These are phyloP conservation scores for Drosophila bocki DNA, from an alignment of 1,140 invertebrate genomes.

Conservation along the genomic window DNA sequence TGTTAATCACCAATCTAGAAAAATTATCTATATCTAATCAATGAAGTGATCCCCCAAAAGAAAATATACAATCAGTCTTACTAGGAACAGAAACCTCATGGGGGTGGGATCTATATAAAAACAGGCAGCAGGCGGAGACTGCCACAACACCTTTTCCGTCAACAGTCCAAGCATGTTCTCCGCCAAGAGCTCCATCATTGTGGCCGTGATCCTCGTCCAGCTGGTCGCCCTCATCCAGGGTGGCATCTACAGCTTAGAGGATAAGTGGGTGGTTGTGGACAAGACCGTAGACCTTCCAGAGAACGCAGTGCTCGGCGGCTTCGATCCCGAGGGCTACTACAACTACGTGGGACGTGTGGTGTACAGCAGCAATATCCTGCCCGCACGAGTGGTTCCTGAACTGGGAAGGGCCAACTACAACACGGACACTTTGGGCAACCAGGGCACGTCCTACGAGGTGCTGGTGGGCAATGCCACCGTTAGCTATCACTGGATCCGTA, in stretches of 20 bases:
- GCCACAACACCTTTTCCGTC: slow-evolving; percentile 1
- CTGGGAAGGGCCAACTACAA: slow-evolving; percentile 29
- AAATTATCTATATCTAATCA: slow-evolving; percentile 19
- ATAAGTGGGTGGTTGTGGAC: slow-evolving; percentile 29
- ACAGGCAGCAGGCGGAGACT: not conserved
- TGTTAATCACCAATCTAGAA: slow-evolving; percentile 10
- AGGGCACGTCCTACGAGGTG: slow-evolving; percentile 1
- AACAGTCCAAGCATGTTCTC: slow-evolving; percentile 41
- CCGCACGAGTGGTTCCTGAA: slow-evolving; percentile 46
- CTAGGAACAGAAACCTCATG: not conserved
- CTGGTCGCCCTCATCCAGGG: slow-evolving; percentile 33
- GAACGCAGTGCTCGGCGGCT: slow-evolving; percentile 34
- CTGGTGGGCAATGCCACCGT: slow-evolving; percentile 16
- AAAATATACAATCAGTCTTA: slow-evolving; percentile 12
- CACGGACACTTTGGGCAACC: slow-evolving; percentile 22
- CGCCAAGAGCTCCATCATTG: slow-evolving; percentile 1
- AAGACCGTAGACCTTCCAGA: slow-evolving; percentile 34
- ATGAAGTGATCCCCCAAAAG: slow-evolving; percentile 2
- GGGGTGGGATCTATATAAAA: slow-evolving; percentile 9
- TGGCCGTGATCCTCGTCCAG: slow-evolving; percentile 35
- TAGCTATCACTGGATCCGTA: slow-evolving; percentile 30
- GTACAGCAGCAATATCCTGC: slow-evolving; percentile 31
- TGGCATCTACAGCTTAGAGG: slow-evolving; percentile 32
- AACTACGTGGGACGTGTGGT: slow-evolving; percentile 42
- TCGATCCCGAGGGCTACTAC: slow-evolving; percentile 48